Base-by-base conservation (phyloP, 2,797 vertebrate species). In the Myiotriccus ornatus region DNA sequence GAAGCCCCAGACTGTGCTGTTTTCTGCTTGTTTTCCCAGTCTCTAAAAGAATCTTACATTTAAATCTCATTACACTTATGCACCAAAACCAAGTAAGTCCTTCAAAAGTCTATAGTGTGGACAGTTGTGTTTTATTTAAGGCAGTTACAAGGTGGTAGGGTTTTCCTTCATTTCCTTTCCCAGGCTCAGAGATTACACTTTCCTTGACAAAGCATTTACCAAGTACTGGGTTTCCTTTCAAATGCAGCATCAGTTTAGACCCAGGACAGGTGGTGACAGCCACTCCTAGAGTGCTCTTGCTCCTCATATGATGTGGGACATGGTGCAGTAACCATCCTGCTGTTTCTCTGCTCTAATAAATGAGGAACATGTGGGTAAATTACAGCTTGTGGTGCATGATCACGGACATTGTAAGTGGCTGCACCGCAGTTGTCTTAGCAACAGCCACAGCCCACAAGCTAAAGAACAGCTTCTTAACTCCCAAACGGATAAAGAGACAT, bases 351-450 rank as follows among this genome's bases (percentile, higher is more conserved):
- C 65, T 89, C 69, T 59, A 32, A 75, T 64, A 75, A 89, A 85
- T 30, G 78, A 96, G 87, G 84, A 69, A 94, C 77, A 52, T 49
- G 83, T 70, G 84, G 84, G 74, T 79, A 96, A 93, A 97, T 96
- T 94, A 56, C 86, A 83, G 77, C 82, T 90, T 24, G 49, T 84
- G 77, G 81, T 92, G 82, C 84, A 35, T 44, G 88, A 81, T 93
- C 96, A 95, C 11, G 82, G 93, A 35, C 80, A 47, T 39, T 14
- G 68, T 35, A 68, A 89, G 87, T 37, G 78, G 62, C 76, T 73
- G 79, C 91, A 68, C 92, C 0, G 4, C 82, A 89, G 97, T 97
- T 96, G 97, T 96, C 97, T 68, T 96, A 95, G 96, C 96, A 97
- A 97, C 96, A 85, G 76, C 73, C 89, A 84, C 83, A 87, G 92